Percentiles rank a stretch among this genome's conserved stretches.
Conservation (phyloP, 2,888 invertebrate genomes). For the Pyrocoelia pectoralis region DNA sequence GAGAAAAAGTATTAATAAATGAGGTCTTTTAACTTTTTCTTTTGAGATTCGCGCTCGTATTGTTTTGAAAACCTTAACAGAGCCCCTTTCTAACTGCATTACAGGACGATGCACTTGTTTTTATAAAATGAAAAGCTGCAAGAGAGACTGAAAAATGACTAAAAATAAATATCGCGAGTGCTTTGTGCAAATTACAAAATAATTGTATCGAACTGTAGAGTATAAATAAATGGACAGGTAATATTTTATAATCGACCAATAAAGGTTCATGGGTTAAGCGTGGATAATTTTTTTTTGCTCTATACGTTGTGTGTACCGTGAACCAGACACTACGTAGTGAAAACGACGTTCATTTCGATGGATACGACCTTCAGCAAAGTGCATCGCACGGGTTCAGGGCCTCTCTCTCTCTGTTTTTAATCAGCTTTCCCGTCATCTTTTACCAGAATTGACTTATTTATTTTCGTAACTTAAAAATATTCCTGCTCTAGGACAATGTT, state of each 20-base stretch:
- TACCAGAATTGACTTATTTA: constrained; percentile 24
- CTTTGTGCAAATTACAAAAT: constrained; percentile 17
- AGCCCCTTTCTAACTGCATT: constrained; percentile 42
- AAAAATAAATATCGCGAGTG: constrained; percentile 47
- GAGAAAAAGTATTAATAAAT: background rate
- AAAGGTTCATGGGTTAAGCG: constrained; percentile 11
- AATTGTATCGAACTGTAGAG: background rate
- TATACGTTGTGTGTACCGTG: constrained; percentile 28
- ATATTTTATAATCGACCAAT: background rate
- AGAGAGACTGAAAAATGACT: constrained; percentile 48
- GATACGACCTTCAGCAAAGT: constrained; percentile 59
- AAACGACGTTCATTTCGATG: constrained; percentile 53
- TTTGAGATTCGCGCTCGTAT: background rate
- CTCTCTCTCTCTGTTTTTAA: constrained; percentile 45
- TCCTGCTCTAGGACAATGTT: background rate
- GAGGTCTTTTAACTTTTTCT: constrained; percentile 3
- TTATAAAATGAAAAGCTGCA: constrained; percentile 51
- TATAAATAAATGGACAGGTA: background rate
- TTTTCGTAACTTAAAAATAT: constrained; percentile 36
- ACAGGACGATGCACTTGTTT: constrained; percentile 57
- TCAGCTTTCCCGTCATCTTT: constrained; percentile 45
- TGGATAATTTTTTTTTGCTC: constrained; percentile 19
- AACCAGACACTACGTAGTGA: constrained; percentile 52
- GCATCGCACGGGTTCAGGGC: constrained; percentile 60
- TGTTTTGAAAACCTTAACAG: constrained; percentile 39